Evolutionary conservation across 2,113 vertebrate species (phyloP).

Genomic region (Oryzias melastigma): DNA sequence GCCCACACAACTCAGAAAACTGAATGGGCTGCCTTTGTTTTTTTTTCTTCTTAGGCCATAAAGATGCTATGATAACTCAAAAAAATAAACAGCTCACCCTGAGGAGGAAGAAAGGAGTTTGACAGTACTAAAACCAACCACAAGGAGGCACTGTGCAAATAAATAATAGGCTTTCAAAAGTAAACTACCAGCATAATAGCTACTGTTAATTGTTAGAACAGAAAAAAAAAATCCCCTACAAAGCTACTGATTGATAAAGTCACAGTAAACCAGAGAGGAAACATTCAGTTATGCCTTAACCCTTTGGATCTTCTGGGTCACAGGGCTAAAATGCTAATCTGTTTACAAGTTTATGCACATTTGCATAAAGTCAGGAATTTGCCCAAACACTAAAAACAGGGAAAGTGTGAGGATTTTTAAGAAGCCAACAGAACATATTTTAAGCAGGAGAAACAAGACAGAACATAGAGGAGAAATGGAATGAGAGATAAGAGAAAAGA

Average conservation of each 20-base stretch:
- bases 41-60: background rate
- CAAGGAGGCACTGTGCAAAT: conserved; percentile 59
- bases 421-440: conserved; percentile 19
- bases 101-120: conserved; percentile 1
- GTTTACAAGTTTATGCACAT: conserved; percentile 34
- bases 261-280: conserved; percentile 47
- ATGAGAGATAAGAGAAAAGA: conserved; percentile 45
- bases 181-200: conserved; percentile 22
- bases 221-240: conserved; percentile 35
- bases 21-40: background rate
- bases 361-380: conserved; percentile 20
- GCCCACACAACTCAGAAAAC: background rate
- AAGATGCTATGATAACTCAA: background rate
- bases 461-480: conserved; percentile 28
- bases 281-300: conserved; percentile 26
- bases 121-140: conserved; percentile 43
- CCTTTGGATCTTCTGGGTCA: conserved; percentile 23
- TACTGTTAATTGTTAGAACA: conserved; percentile 16
- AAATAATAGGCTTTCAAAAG: conserved; percentile 3
- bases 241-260: conserved; percentile 44
- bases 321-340: conserved; percentile 26
- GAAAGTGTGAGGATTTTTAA: conserved; percentile 37
- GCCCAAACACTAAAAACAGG: conserved; percentile 1
- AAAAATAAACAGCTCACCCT: background rate
- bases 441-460: conserved; percentile 37